These are phyloP conservation scores for Mayetiola destructor DNA, from an alignment of 2,888 invertebrate genomes.

Conservation along the genomic window DNA sequence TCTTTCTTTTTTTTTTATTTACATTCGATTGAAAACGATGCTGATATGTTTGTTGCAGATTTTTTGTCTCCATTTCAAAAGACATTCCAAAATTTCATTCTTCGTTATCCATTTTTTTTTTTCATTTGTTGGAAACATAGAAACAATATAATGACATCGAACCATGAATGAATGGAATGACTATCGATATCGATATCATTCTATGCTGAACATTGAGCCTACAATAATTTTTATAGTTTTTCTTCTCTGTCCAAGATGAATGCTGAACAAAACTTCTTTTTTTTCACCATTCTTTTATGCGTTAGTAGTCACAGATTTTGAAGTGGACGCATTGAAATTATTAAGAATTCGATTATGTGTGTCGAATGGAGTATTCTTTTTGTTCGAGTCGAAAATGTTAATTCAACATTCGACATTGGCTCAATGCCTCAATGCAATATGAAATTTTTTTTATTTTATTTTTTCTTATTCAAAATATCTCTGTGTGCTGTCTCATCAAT, in stretches of 20 bases:
- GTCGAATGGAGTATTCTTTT: background rate
- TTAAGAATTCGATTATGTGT: constrained; percentile 10
- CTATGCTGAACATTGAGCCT: background rate
- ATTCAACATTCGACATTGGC: background rate
- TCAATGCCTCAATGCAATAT: background rate
- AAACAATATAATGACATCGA: background rate
- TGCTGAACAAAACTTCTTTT: no score
- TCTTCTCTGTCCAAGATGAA: no score
- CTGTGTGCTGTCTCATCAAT: no score
- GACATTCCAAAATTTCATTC: background rate
- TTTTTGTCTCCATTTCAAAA: background rate
- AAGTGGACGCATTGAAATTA: constrained; percentile 1
- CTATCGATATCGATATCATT: constrained; percentile 10
- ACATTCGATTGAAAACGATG: background rate
- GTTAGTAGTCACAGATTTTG: constrained; percentile 2
- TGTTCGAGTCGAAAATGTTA: background rate
- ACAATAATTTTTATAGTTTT: no score
- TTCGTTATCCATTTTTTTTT: background rate
- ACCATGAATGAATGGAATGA: constrained; percentile 6
- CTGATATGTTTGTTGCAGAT: background rate
- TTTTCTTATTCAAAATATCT: no score
- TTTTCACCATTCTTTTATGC: no score
- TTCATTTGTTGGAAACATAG: background rate
- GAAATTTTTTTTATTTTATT: background rate
- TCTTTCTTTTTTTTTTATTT: background rate